These are phyloP conservation scores for Dermatemys mawii DNA, from an alignment of 2,113 vertebrate species.

Conservation along the genomic window DNA sequence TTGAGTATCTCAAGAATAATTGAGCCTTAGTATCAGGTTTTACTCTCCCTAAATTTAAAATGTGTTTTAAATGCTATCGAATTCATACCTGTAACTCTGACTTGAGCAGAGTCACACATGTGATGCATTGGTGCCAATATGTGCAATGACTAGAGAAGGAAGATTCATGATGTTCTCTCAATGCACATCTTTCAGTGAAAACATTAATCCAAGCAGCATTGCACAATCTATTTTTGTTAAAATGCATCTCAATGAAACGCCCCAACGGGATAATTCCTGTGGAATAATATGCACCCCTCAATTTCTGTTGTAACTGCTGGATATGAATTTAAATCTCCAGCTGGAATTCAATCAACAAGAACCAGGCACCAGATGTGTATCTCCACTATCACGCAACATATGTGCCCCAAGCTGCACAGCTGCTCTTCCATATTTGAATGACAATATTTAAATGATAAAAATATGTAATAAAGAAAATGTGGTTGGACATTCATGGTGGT, in stretches of 20 bases:
- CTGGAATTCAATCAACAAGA: slow-evolving; percentile 72
- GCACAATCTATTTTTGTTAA: slow-evolving; percentile 58
- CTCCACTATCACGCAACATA: slow-evolving; percentile 51
- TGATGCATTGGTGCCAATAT: background rate
- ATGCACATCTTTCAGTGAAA: slow-evolving; percentile 45
- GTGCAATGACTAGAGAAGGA: slow-evolving; percentile 9
- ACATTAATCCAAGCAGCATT: slow-evolving; percentile 61
- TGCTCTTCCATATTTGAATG: slow-evolving; percentile 65
- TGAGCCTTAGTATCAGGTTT: background rate
- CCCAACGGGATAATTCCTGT: slow-evolving; percentile 51
- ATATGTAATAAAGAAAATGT: slow-evolving; percentile 65
- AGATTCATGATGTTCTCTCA: slow-evolving; percentile 25
- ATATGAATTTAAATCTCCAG: slow-evolving; percentile 69
- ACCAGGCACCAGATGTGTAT: slow-evolving; percentile 69
- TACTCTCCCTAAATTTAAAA: background rate
- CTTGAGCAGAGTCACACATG: background rate
- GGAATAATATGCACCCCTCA: slow-evolving; percentile 67
- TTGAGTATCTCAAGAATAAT: background rate
- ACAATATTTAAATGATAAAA: slow-evolving; percentile 66
- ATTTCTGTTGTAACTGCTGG: slow-evolving; percentile 72
- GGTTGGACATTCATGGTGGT: slow-evolving; percentile 23
- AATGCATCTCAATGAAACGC: slow-evolving; percentile 52
- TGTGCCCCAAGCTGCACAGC: slow-evolving; percentile 66
- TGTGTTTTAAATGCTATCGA: background rate
- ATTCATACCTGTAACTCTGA: background rate